Percentiles rank a stretch among this genome's conserved stretches.
These are phyloP conservation scores for Spodoptera litura DNA, from an alignment of 1,140 invertebrate species.

Conservation along the genomic window DNA sequence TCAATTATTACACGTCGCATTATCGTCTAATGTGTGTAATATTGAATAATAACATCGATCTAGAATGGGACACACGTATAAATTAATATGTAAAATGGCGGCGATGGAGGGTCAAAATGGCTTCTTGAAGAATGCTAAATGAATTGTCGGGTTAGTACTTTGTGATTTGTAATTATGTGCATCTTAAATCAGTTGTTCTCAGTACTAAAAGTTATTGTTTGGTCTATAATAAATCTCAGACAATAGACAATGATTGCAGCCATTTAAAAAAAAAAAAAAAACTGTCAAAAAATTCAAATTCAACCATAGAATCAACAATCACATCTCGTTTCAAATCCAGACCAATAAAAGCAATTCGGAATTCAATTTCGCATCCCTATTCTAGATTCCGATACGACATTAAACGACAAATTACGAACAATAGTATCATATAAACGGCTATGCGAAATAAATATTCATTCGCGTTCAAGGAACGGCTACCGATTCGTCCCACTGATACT, in stretches of 20 bases:
- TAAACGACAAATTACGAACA: constrained; percentile 73
- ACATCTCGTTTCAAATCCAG: not conserved
- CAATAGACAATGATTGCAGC: not conserved
- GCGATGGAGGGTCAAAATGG: constrained; percentile 29
- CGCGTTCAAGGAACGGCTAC: constrained; percentile 59
- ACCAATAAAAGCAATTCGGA: constrained; percentile 32
- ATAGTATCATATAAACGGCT: constrained; percentile 66
- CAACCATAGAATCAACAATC: not conserved
- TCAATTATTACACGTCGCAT: constrained; percentile 51
- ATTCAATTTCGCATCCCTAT: constrained; percentile 32
- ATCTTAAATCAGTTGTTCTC: not conserved
- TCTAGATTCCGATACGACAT: constrained; percentile 51
- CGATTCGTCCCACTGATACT: constrained; percentile 70
- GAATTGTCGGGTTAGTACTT: not conserved
- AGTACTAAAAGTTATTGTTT: not conserved
- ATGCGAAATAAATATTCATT: constrained; percentile 79
- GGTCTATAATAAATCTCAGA: not conserved
- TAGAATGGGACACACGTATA: constrained; percentile 44
- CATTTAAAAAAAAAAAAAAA: not conserved
- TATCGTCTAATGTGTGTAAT: constrained; percentile 47
- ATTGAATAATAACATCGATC: constrained; percentile 46
- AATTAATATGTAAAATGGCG: constrained; percentile 44
- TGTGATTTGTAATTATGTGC: constrained; percentile 13
- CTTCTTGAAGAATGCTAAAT: constrained; percentile 33
- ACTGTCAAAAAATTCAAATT: constrained; percentile 5